Percentiles rank a stretch among this genome's conserved stretches.
Conservation (phyloP, 2,888 invertebrate genomes). For the Cremastinae sp. region DNA sequence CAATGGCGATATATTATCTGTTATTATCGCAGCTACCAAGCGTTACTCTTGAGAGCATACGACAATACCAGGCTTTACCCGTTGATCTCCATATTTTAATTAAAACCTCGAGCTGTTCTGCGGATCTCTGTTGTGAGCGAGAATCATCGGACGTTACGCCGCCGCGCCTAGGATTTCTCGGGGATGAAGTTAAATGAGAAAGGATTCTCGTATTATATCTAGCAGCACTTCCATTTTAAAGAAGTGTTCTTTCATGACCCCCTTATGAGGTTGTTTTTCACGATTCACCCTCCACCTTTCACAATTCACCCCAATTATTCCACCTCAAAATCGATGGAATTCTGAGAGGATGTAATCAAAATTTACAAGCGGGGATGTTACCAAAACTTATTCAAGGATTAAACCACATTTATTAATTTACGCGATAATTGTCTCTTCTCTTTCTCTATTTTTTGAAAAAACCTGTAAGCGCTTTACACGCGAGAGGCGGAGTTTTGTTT, state of each 20-base stretch:
- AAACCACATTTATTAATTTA: too few species aligned
- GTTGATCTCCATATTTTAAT: slow-evolving; percentile 79
- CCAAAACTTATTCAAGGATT: too few species aligned
- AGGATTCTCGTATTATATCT: slow-evolving; percentile 10
- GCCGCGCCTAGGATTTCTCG: slow-evolving; percentile 18
- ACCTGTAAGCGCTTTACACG: too few species aligned
- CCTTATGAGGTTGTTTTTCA: background rate
- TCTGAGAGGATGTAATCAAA: too few species aligned
- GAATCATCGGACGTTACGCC: slow-evolving; percentile 34
- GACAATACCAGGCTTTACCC: slow-evolving; percentile 75
- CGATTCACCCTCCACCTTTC: too few species aligned
- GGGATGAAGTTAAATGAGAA: slow-evolving; percentile 31
- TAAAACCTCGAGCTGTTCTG: slow-evolving; percentile 71
- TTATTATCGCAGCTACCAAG: slow-evolving; percentile 76
- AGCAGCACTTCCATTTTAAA: slow-evolving; percentile 1
- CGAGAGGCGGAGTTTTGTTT: too few species aligned
- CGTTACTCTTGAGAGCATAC: slow-evolving; percentile 62
- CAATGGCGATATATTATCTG: slow-evolving; percentile 76
- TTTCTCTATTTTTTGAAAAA: too few species aligned
- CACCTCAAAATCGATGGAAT: too few species aligned
- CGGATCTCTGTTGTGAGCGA: slow-evolving; percentile 30
- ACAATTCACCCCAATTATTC: too few species aligned
- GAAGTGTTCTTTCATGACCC: background rate
- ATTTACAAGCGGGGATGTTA: too few species aligned
- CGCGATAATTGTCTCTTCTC: too few species aligned